These are phyloP conservation scores for Platerodrilus igneus DNA, from an alignment of 2,888 invertebrate genomes.

Conservation along the genomic window DNA sequence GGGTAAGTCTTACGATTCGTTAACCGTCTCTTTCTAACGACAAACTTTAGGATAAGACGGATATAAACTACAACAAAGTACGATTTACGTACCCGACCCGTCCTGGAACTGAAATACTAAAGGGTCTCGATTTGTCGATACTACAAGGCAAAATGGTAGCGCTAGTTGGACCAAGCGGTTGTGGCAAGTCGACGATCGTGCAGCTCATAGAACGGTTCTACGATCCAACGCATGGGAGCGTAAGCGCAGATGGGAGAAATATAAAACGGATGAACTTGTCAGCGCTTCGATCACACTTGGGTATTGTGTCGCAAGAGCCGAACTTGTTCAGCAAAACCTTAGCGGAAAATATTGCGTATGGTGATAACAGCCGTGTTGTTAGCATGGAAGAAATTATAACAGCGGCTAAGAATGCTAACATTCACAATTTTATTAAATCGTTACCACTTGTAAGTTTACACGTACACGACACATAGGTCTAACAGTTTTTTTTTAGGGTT, in stretches of 20 bases:
- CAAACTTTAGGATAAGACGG: slow-evolving; percentile 51
- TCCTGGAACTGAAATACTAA: slow-evolving; percentile 63
- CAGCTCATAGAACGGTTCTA: slow-evolving; percentile 82
- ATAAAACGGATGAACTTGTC: slow-evolving; percentile 35
- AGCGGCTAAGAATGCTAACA: slow-evolving; percentile 79
- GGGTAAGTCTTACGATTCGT: slow-evolving; percentile 35
- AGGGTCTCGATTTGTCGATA: slow-evolving; percentile 59
- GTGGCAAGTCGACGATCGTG: slow-evolving; percentile 85
- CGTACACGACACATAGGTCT: too few relatives aligned
- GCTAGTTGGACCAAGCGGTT: slow-evolving; percentile 76
- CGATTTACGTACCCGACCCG: slow-evolving; percentile 75
- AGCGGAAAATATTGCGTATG: slow-evolving; percentile 87
- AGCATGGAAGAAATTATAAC: slow-evolving; percentile 68
- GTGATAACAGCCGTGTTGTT: slow-evolving; percentile 67
- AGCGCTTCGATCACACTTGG: slow-evolving; percentile 66
- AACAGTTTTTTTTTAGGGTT: slow-evolving; percentile 60
- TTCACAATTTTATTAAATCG: slow-evolving; percentile 75
- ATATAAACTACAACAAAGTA: slow-evolving; percentile 65
- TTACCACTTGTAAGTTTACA: slow-evolving; percentile 68
- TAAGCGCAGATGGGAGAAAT: slow-evolving; percentile 43
- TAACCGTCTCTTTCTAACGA: background rate
- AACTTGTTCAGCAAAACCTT: slow-evolving; percentile 85
- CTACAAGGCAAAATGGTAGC: slow-evolving; percentile 68
- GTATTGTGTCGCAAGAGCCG: slow-evolving; percentile 90
- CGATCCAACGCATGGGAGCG: slow-evolving; percentile 63